Evolutionary conservation across 2,888 invertebrate species (phyloP).

Genomic region (Penaeus monodon): DNA sequence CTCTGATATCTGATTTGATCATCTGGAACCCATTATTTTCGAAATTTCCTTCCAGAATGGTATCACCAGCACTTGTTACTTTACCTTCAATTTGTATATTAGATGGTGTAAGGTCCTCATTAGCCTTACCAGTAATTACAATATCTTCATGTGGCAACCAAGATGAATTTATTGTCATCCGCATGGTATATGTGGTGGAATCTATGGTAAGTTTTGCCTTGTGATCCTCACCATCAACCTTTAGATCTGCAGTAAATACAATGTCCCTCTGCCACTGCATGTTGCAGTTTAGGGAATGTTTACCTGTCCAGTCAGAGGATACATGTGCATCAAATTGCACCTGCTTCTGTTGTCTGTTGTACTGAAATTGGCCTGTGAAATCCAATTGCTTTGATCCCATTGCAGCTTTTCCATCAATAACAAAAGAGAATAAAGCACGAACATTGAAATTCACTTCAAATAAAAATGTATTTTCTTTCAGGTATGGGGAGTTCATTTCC

Average conservation of each 20-base stretch:
- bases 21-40: neutral
- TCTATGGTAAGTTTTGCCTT: constrained; percentile 15
- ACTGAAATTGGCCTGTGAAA: constrained; percentile 24
- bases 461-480: constrained; percentile 1
- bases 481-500: constrained; percentile 21
- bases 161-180: constrained; percentile 17
- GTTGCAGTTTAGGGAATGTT: constrained; percentile 18
- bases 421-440: constrained; percentile 24
- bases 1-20: neutral
- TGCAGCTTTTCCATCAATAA: neutral
- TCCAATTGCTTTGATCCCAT: constrained; percentile 21
- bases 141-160: constrained; percentile 46
- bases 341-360: constrained; percentile 10
- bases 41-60: constrained; percentile 2
- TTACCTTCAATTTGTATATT: constrained; percentile 32
- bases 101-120: constrained; percentile 4
- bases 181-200: constrained; percentile 10
- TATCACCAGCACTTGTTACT: neutral
- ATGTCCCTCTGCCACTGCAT: constrained; percentile 40
- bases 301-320: constrained; percentile 37
- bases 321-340: constrained; percentile 5
- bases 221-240: constrained; percentile 8
- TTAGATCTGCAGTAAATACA: constrained; percentile 3
- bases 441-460: constrained; percentile 22
- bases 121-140: constrained; percentile 11